Conservation (phyloP, 2,113 vertebrate genomes). For the Bujurquina vittata region DNA sequence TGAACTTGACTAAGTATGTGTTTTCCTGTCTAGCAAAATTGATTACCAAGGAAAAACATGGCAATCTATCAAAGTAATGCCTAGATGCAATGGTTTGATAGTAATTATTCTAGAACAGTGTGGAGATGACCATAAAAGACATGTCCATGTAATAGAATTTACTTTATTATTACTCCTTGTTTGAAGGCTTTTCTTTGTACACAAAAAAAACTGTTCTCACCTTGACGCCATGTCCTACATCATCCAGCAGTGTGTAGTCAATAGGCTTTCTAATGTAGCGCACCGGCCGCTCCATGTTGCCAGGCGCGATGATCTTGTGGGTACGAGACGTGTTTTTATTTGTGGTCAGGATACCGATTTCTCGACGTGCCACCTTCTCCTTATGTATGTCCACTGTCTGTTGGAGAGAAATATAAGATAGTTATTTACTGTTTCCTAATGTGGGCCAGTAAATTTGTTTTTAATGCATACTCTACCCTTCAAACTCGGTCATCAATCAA, state of each 20-base stretch:
- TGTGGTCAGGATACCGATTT: conserved; percentile 98
- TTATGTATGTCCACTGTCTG: conserved; percentile 99
- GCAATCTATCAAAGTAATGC: conserved; percentile 22
- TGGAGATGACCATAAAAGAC: not conserved
- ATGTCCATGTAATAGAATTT: too few relatives aligned
- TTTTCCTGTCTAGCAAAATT: conserved; percentile 15
- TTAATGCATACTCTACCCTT: not conserved
- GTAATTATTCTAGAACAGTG: not conserved
- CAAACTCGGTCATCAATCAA: too few relatives aligned
- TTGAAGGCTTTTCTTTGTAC: not conserved
- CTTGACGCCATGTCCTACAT: conserved; percentile 98
- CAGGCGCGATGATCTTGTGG: conserved; percentile 99
- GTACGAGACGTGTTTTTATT: conserved; percentile 99
- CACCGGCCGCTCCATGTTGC: conserved; percentile 98
- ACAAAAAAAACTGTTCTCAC: conserved; percentile 77
- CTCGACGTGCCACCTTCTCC: conserved; percentile 97
- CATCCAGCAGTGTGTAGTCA: conserved; percentile 98
- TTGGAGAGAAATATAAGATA: not conserved
- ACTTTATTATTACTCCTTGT: not conserved
- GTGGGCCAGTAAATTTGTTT: not conserved
- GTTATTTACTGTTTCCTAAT: not conserved
- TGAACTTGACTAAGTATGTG: conserved; percentile 40
- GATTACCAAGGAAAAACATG: conserved; percentile 17
- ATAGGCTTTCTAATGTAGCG: conserved; percentile 99
- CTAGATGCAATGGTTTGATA: not conserved